phyloP scores from a whole-genome alignment of 1,140 invertebrate species.

The Drosophila tropicalis region DNA sequence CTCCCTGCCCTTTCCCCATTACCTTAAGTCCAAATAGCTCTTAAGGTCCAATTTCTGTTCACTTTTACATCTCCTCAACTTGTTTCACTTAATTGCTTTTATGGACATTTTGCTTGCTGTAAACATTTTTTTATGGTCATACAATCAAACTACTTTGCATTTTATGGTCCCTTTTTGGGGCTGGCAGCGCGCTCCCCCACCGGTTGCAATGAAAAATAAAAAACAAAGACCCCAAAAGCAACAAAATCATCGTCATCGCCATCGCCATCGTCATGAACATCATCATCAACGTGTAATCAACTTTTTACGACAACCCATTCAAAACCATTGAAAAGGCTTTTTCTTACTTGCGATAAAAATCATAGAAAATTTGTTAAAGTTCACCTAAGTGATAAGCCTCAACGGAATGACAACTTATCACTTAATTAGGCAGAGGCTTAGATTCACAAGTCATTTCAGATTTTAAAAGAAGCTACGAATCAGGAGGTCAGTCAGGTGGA shows the following conservation, averaged over 20 bases:
- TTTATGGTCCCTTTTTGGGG: conserved; percentile 53
- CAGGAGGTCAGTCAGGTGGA: too few relatives aligned
- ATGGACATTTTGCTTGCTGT: conserved; percentile 63
- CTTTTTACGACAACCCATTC: conserved; percentile 58
- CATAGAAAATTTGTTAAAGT: conserved; percentile 70
- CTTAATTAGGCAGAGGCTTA: conserved; percentile 54
- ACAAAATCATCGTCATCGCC: neutral
- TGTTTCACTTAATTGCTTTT: conserved; percentile 70
- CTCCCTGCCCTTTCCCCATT: neutral
- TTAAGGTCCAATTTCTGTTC: conserved; percentile 25
- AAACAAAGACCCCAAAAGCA: neutral
- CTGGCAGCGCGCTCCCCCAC: conserved; percentile 4
- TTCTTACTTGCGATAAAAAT: conserved; percentile 67
- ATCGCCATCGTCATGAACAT: neutral
- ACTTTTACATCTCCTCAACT: conserved; percentile 28
- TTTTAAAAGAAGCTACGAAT: neutral
- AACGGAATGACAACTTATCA: conserved; percentile 56
- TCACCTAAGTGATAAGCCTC: conserved; percentile 39
- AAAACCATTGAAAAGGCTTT: conserved; percentile 45
- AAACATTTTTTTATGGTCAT: conserved; percentile 66
- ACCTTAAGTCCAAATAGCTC: conserved; percentile 21
- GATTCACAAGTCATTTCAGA: neutral
- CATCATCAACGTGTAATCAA: conserved; percentile 34
- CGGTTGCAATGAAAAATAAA: conserved; percentile 25
- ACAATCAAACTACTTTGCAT: conserved; percentile 78